Conservation (phyloP, 2,888 invertebrate species). For the Bruchidius siliquastri region DNA sequence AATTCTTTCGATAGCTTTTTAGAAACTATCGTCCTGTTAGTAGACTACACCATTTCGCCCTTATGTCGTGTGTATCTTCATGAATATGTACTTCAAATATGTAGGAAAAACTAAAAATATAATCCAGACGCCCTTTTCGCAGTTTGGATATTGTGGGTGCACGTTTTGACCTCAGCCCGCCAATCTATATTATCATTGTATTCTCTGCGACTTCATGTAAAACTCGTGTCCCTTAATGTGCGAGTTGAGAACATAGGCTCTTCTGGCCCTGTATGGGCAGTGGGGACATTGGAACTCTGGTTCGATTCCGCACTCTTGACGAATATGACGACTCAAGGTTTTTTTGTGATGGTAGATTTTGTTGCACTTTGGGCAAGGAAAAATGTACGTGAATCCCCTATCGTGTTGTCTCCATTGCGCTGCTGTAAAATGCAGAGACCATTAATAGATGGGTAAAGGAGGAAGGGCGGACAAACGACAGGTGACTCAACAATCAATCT, state of each 20-base stretch:
- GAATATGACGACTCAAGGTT: slow-evolving; percentile 49
- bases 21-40: too few relatives aligned
- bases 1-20: too few relatives aligned
- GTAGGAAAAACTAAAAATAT: too few relatives aligned
- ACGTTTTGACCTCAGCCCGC: too few relatives aligned
- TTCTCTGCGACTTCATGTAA: slow-evolving; percentile 3
- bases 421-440: neutral
- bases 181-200: neutral
- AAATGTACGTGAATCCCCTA: slow-evolving; percentile 14
- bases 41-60: too few relatives aligned
- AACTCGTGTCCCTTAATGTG: slow-evolving; percentile 39
- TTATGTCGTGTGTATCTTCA: too few relatives aligned
- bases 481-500: neutral
- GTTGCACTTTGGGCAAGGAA: slow-evolving; percentile 46
- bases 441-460: neutral
- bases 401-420: slow-evolving; percentile 2
- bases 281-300: slow-evolving; percentile 71
- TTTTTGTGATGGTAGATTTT: slow-evolving; percentile 51
- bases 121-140: too few relatives aligned
- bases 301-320: slow-evolving; percentile 53
- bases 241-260: slow-evolving; percentile 49
- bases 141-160: too few relatives aligned
- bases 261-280: slow-evolving; percentile 67
- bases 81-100: too few relatives aligned
- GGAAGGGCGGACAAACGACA: neutral